Percentiles rank a stretch among this genome's conserved stretches.
These are phyloP conservation scores for Agelastica alni DNA, from an alignment of 2,888 invertebrate genomes.

Conservation along the genomic window DNA sequence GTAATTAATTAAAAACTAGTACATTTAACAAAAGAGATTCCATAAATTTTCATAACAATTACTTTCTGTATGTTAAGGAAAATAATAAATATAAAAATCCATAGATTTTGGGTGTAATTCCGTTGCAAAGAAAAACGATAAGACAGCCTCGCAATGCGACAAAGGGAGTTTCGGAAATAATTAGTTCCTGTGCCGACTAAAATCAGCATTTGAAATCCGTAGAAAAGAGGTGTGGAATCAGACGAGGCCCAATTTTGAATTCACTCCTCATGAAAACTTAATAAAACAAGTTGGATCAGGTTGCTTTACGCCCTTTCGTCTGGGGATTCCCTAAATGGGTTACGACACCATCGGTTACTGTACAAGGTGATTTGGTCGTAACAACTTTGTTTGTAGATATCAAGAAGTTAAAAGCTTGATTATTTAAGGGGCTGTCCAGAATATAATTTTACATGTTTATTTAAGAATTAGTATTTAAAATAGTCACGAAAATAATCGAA, in stretches of 20 bases:
- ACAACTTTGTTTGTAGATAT: background rate
- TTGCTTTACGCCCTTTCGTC: conserved; percentile 31
- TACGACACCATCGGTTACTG: conserved; percentile 14
- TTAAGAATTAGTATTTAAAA: too few species aligned
- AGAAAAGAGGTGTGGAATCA: conserved; percentile 34
- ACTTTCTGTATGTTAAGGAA: too few species aligned
- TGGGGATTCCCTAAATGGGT: conserved; percentile 20
- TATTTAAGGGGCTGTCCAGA: too few species aligned
- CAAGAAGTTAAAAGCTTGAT: background rate
- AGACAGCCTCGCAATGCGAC: conserved; percentile 5
- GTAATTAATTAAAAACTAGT: too few species aligned
- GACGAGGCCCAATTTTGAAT: conserved; percentile 42
- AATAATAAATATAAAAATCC: background rate
- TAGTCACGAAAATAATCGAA: too few species aligned
- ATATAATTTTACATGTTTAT: too few species aligned
- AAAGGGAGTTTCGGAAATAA: conserved; percentile 22
- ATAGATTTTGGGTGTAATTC: background rate
- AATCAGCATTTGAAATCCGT: conserved; percentile 30
- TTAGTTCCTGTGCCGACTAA: conserved; percentile 24
- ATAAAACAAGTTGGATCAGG: conserved; percentile 39
- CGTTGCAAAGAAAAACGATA: conserved; percentile 6
- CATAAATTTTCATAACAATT: too few species aligned
- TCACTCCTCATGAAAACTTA: conserved; percentile 43
- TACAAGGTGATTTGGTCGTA: conserved; percentile 13
- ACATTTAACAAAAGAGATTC: too few species aligned